Evolutionary conservation across 2,113 vertebrate genomes (phyloP).

Genomic region (Lepus americanus): DNA sequence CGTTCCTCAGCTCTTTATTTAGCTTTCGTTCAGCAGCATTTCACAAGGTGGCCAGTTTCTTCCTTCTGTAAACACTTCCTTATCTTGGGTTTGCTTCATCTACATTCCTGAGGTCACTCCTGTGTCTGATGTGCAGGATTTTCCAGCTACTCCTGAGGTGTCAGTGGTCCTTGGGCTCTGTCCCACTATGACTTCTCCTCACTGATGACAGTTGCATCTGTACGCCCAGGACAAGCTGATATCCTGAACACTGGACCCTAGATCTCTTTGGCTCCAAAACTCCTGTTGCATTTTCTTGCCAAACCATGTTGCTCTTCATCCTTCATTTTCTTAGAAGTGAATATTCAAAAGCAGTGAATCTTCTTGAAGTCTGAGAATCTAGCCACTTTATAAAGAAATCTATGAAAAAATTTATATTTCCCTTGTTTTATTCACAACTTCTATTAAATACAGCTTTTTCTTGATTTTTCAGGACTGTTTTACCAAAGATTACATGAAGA

Average conservation of each 20-base stretch:
- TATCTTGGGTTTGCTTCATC: background rate
- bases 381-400: background rate
- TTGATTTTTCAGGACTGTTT: background rate
- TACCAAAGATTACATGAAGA: too few species aligned
- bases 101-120: background rate
- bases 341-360: background rate
- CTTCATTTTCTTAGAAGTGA: background rate
- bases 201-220: background rate
- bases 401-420: background rate
- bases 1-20: background rate
- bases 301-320: background rate
- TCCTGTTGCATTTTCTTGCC: rapidly evolving
- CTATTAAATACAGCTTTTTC: background rate
- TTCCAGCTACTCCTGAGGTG: background rate
- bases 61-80: background rate
- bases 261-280: background rate
- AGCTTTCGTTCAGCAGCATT: background rate
- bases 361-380: background rate
- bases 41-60: background rate
- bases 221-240: background rate
- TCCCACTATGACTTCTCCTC: background rate
- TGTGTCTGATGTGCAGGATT: background rate
- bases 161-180: background rate
- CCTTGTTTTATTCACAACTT: background rate
- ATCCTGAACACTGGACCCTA: background rate